Evolutionary conservation across 2,113 vertebrate species (phyloP), one percentile per base, ranked within the genome.

Genomic region (Sceloporus undulatus): DNA sequence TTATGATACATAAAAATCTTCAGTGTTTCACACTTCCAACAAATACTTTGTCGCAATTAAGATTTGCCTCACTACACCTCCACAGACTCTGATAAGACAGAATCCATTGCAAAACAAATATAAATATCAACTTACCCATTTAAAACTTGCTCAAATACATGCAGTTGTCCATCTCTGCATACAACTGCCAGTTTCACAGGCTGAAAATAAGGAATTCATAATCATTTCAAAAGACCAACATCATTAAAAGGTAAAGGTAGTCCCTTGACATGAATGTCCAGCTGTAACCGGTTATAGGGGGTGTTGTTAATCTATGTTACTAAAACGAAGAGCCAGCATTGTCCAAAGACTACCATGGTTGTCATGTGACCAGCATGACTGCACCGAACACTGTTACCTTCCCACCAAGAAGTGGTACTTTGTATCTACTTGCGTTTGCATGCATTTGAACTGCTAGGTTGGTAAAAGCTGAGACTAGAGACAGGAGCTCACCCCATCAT

Each of bases 131-230:
- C 98, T 97, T 96, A 99, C 99, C 99, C 99, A 94, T 99, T 99
- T 93, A 99, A 95, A 95, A 99, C 97, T 96, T 99, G 98, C 96
- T 99, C 98, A 94, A 99, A 99, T 91, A 99, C 96, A 96, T 99
- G 98, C 93, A 99, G 94, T 93, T 98, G 98, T 66, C 98, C 98
- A 19, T 99, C 98, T 95, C 97, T 97, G 93, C 98, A 99, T 89
- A 99, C 98, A 94, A 98, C 98, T 13, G 98, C 98, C 96, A 99
- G 94, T 94, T 98, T 98, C 93, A 99, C 96, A n/a, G 98, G 98
- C 99, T 99, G 95, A 87, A 96, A 96, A 73, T 90, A 91, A 7
- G 52, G n/a, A 91, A 4, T 34, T 29, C 81, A 19, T 38, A 1
- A 68, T 94, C 76, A 93, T 80, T 79, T 56, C n/a, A 85, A 71